Base-by-base conservation (phyloP, 1,140 invertebrate genomes). In the Forficula auricularia region DNA sequence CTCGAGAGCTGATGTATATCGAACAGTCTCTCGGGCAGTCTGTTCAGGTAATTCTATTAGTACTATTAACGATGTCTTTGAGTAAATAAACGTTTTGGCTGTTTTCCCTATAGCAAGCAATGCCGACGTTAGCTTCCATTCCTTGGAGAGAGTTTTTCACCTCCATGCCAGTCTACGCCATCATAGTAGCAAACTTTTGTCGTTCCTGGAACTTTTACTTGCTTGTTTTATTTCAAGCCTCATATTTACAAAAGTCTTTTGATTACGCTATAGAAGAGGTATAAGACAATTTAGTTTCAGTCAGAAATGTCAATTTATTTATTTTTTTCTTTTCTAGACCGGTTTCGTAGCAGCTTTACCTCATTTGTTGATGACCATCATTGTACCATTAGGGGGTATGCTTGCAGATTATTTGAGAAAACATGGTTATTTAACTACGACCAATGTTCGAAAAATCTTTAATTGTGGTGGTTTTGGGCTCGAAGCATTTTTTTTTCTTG, bases 131-230 rank as follows among this genome's bases (percentile, higher is more conserved):
- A 38, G 59, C 68, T 40, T 79, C 79, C 9, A 97, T 94, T 1
- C 96, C 96, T 0, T 99, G 95, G 95, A 75, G 75, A 30, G 74
- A 75, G 0, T 96, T 99, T 53, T 75, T 94, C 50, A 90, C 83
- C 0, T 99, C 95, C 1, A 82, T 89, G 71, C 95, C 95, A 0
- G 95, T 98, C 0, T 91, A 91, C 62, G 96, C 96, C 2, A 99
- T 99, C 47, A 94, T 99, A 42, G 91, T 98, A 20, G 96, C 96
- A 3, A 99, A 99, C 59, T 98, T 99, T 59, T 98, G 95, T 57
- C 77, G 96, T 43, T 96, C 90, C n/a, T 99, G 94, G 94, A 98
- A 97, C 51, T 99, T 99, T 61, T 99, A 99, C 64, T 67, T 99
- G 12, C 72, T 99, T 13, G 89, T 99, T n/a, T 77, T 97, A 37